phyloP scores from a whole-genome alignment of 2,888 invertebrate species.

The Exocentrus adspersus region DNA sequence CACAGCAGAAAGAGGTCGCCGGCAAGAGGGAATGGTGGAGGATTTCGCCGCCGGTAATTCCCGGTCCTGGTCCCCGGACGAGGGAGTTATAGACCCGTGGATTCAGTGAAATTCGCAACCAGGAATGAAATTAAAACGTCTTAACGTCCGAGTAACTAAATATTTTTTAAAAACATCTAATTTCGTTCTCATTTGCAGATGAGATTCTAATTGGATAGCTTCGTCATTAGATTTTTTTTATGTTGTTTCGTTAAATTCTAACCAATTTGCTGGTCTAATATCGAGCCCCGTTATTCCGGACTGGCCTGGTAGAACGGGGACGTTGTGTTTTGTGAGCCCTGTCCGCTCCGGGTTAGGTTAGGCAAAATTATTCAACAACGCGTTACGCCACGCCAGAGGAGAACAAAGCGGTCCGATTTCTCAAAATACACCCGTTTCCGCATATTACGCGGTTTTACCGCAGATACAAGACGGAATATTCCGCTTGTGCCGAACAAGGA shows the following conservation, averaged over 20 bases:
- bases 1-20: conserved; percentile 43
- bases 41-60: conserved; percentile 42
- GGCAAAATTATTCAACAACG: conserved; percentile 42
- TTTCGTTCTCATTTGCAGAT: too few species aligned
- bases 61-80: conserved; percentile 42
- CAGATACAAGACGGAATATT: conserved; percentile 13
- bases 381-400: conserved; percentile 33
- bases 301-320: conserved; percentile 32
- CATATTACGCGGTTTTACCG: conserved; percentile 13
- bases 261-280: too few species aligned
- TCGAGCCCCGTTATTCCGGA: conserved; percentile 41
- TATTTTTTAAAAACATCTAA: too few species aligned
- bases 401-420: conserved; percentile 26
- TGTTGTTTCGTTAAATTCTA: too few species aligned
- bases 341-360: conserved; percentile 35
- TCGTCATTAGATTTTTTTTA: too few species aligned
- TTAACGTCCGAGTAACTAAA: too few species aligned
- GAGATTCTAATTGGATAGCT: too few species aligned
- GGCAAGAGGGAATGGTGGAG: conserved; percentile 48
- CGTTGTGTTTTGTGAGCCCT: conserved; percentile 38
- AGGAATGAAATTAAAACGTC: too few species aligned
- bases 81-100: conserved; percentile 24
- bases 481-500: too few species aligned
- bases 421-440: conserved; percentile 23
- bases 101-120: too few species aligned